phyloP scores from a whole-genome alignment of 2,113 vertebrate genomes.

The Equus quagga region DNA sequence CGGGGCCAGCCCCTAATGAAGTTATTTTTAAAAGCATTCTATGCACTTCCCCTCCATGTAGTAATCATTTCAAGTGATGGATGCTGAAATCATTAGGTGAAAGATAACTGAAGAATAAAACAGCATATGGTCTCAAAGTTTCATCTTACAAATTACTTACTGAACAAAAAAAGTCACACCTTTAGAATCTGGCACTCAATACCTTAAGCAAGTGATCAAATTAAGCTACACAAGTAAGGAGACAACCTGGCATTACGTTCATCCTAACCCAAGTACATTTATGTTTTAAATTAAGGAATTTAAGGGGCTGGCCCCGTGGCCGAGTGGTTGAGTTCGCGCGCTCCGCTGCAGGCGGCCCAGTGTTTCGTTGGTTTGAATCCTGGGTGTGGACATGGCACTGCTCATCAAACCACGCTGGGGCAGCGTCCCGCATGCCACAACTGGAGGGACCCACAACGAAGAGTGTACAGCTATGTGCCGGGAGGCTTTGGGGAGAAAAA shows the following conservation, averaged over 20 bases:
- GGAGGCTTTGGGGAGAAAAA: too few species aligned
- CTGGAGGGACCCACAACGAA: too few species aligned
- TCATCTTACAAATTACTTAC: neutral
- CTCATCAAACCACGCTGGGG: too few species aligned
- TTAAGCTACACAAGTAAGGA: neutral
- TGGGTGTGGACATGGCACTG: too few species aligned
- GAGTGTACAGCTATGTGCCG: too few species aligned
- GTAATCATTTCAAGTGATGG: neutral
- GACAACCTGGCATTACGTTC: neutral
- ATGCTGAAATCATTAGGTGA: neutral
- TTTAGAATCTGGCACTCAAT: neutral
- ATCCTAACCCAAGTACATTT: neutral
- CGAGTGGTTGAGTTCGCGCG: too few species aligned
- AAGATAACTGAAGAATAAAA: neutral
- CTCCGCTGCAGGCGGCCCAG: too few species aligned
- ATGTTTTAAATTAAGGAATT: neutral
- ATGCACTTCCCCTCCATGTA: neutral
- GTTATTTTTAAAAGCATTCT: neutral
- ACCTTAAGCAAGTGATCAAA: neutral
- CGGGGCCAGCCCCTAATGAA: too few species aligned
- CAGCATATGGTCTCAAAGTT: neutral
- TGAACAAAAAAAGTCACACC: slow-evolving; percentile 17
- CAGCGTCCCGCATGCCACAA: too few species aligned
- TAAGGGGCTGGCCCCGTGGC: too few species aligned
- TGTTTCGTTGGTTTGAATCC: too few species aligned